Base-by-base conservation (phyloP, 2,888 invertebrate species). In the Cabera pusaria region DNA sequence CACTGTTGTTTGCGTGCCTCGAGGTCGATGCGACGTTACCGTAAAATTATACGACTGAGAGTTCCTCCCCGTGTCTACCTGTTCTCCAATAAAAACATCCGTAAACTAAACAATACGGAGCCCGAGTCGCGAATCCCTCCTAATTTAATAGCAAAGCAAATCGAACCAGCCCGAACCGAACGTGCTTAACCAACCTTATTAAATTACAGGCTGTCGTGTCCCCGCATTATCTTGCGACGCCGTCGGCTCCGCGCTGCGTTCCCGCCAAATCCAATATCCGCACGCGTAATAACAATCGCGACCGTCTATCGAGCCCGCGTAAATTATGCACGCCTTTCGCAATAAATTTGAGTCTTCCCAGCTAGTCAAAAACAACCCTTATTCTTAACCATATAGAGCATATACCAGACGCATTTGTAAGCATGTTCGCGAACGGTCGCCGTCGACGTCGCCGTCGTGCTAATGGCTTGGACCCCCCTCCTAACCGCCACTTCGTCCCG, bases 221-320 rank as follows among this genome's bases (percentile, higher is more conserved):
- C 44, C 51, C 49, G 49, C 61, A 66, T 65, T 76, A 80, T 75
- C 81, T 76, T 66, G 68, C 73, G 72, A 71, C 71, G 68, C 63
- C 59, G 64, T 16, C 31, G 31, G 16, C 31, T 16, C 61, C 64
- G 64, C 60, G 64, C 64, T 59, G 59, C 59, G 64, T 64, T 67
- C 66, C 69, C 72, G 74, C 79, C 83, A 73, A 81, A 83, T 79
- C 84, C 85, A 87, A 87, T 87, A 86, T 82, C 83, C 85, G 74
- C 66, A 73, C 80, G 79, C 78, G 83, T 81, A 86, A 87, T 87
- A 86, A 85, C 87, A 85, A 81, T 85, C 82, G 85, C 81, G 80
- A 75, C 68, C 76, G 79, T 82, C 85, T 84, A 86, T 85, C 86
- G 86, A 77, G 69, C 80, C 71, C 84, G 80, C 82, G 82, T 87